A percentile compares a stretch with the other conserved stretches of the same genome.
Evolutionary conservation across 1,140 invertebrate genomes (phyloP).

Genomic region (Acromyrmex heyeri): DNA sequence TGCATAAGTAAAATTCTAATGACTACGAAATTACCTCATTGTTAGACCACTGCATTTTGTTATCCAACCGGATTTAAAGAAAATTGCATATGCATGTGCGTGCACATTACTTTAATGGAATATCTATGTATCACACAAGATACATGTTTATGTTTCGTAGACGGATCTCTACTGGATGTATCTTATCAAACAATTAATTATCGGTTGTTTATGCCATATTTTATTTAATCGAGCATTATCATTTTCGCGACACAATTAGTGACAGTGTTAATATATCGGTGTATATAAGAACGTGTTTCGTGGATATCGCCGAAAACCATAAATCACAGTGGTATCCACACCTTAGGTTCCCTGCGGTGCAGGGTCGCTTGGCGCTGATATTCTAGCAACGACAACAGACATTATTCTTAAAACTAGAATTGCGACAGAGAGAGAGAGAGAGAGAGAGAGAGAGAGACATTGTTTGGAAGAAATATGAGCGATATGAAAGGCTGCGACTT

Average conservation of each 20-base stretch:
- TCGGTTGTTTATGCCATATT: background rate
- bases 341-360: slow-evolving; percentile 39
- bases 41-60: background rate
- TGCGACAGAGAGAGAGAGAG: slow-evolving; percentile 9
- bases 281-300: slow-evolving; percentile 6
- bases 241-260: slow-evolving; percentile 21
- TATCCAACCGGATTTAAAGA: slow-evolving; percentile 7
- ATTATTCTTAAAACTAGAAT: slow-evolving; percentile 55
- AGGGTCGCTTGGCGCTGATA: slow-evolving; percentile 10
- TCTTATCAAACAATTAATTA: slow-evolving; percentile 21
- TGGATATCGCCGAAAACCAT: slow-evolving; percentile 28
- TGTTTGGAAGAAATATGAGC: slow-evolving; percentile 42
- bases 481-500: slow-evolving; percentile 14
- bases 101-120: background rate
- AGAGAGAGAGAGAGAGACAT: background rate
- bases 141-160: background rate
- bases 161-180: background rate
- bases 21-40: slow-evolving; percentile 44
- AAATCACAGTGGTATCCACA: slow-evolving; percentile 44
- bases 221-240: background rate
- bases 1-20: slow-evolving; percentile 53
- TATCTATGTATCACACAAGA: background rate
- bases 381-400: slow-evolving; percentile 18
- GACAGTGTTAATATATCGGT: slow-evolving; percentile 13
- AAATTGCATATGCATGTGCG: slow-evolving; percentile 1